Evolutionary conservation across 1,140 invertebrate genomes (phyloP), one percentile per base, ranked within the genome.

Genomic region (Hylaeus volcanicus): DNA sequence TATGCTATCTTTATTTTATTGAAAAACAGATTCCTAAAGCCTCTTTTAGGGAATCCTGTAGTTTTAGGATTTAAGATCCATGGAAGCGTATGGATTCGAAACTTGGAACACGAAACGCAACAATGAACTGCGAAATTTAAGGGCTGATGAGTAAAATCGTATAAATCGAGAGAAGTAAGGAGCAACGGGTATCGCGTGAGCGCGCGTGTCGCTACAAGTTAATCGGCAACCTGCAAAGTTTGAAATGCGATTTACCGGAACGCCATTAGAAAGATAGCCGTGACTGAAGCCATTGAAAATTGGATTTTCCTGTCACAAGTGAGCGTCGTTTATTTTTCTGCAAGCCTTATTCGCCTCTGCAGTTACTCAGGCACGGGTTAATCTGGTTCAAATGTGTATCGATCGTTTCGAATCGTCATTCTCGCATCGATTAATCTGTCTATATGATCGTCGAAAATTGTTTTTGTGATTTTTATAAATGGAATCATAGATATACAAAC

Each of bases 221-320:
- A 75, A 65, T 75, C 63, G 63, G 74, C 63, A 66, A 66, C 63
- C 63, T 75, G 26, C 9, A 45, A 66, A 75, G 63, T 75, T 66
- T 45, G n/a, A 64, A 75, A 75, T 66, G 41, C 41, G 51, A 75
- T 75, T 75, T 75, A 56, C 51, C 26, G 63, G 53, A 66, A 65
- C 12, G 60, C 45, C 48, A 26, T 75, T 75, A 64, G 41, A 56
- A 37, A 26, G 48, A 64, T 15, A 66, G 63, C 43, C 51, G 53
- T 12, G 63, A 66, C 64, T 12, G 63, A 75, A 75, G 63, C 72
- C 61, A 55, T 41, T 64, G n/a, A 64, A 64, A 37, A 39, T n/a
- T n/a, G 39, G 39, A 39, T 64, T 53, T 48, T 15, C 43, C 37
- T 41, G 5, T 53, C n/a, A 41, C 37, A 2, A 64, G 14, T 37